Evolutionary conservation across 2,797 vertebrate species (phyloP), one percentile per base, ranked within the genome.

Genomic region (Aplochiton taeniatus): DNA sequence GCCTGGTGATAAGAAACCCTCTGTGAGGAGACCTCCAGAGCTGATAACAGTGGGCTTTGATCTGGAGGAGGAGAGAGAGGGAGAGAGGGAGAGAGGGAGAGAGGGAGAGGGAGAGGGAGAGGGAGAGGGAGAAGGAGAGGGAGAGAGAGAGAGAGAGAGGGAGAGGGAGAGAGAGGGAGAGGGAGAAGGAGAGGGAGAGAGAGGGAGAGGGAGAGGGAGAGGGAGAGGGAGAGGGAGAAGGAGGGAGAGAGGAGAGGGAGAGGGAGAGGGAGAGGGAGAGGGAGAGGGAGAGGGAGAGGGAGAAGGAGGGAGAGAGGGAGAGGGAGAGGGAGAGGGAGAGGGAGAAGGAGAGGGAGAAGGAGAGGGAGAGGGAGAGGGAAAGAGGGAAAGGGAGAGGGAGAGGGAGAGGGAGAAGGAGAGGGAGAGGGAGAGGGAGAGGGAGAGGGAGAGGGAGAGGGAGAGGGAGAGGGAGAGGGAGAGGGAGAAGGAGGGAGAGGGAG

Each of bases 131-230:
- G 8, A 52, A 17, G n/a, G n/a, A 6, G 10, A 16, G 14, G n/a
- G 51, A n/a, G 58, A 59, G 57, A 19, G 41, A 4, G 43, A 45
- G 1, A 52, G 13, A 9, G 61, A 46, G 16, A 4, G n/a, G 59
- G 65, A 20, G 14, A 45, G 11, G 17, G 10, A 61, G 31, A 66
- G 18, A 6, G 9, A 53, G 45, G 55, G 42, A 9, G 44, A 31
- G 19, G 74, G 54, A 59, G 66, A 68, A 66, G 43, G 65, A 63
- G 74, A 70, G 48, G 16, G 56, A 63, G 52, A 44, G 59, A 48
- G 16, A 17, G 42, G 45, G 50, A 17, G 51, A 18, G 46, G 13
- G 46, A 47, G 46, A 47, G 46, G 46, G 46, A 13, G 9, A 13
- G 13, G 46, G 18, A 7, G 18, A 17, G 18, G 50, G 52, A 7